Conservation (phyloP, 2,888 invertebrate species). For the Cosmia trapezina region DNA sequence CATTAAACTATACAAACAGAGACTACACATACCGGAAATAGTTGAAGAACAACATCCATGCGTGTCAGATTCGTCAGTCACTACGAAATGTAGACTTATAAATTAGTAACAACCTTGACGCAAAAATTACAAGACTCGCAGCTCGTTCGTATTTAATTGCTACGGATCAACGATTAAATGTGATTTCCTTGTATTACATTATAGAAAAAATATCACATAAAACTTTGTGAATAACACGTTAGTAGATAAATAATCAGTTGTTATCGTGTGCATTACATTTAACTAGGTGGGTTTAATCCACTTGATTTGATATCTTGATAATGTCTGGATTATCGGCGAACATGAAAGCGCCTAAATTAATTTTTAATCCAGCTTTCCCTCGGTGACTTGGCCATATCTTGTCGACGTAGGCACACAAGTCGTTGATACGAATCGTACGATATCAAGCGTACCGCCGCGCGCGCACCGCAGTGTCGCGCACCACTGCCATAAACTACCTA, state of each 20-base stretch:
- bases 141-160: constrained; percentile 32
- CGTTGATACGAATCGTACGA: constrained; percentile 70
- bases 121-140: constrained; percentile 42
- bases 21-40: constrained; percentile 72
- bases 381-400: constrained; percentile 82
- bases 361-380: constrained; percentile 88
- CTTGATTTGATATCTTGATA: constrained; percentile 89
- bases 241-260: constrained; percentile 83
- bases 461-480: constrained; percentile 36
- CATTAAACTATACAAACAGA: constrained; percentile 74
- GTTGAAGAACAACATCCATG: constrained; percentile 51
- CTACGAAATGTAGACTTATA: constrained; percentile 47
- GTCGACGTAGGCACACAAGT: constrained; percentile 78
- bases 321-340: constrained; percentile 88
- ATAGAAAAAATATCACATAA: constrained; percentile 52
- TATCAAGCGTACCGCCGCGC: constrained; percentile 68
- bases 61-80: constrained; percentile 48
- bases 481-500: constrained; percentile 66
- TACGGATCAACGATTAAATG: constrained; percentile 43
- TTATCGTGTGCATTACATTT: constrained; percentile 87
- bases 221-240: constrained; percentile 70
- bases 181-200: constrained; percentile 55
- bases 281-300: constrained; percentile 87
- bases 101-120: constrained; percentile 58
- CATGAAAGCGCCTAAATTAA: constrained; percentile 89